Percentiles rank a stretch among this genome's conserved stretches.
These are phyloP conservation scores for Delia radicum DNA, from an alignment of 1,140 invertebrate genomes.

Conservation along the genomic window DNA sequence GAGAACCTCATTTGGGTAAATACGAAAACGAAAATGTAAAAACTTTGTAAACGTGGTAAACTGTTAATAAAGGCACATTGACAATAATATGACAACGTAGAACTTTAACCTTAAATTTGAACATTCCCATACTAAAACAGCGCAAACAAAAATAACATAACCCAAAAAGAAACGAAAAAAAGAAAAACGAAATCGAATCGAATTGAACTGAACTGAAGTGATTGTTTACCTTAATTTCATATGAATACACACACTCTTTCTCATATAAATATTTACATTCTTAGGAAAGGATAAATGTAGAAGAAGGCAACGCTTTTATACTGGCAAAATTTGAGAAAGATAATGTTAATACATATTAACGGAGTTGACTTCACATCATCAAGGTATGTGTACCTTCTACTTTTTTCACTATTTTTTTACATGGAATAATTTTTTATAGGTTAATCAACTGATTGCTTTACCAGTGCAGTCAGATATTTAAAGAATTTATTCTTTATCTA, in stretches of 20 bases:
- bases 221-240: not conserved
- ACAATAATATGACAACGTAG: not conserved
- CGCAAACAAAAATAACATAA: not conserved
- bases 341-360: not conserved
- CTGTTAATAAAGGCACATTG: constrained; percentile 3
- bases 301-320: not conserved
- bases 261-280: not conserved
- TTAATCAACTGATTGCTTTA: constrained; percentile 28
- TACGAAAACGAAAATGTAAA: constrained; percentile 3
- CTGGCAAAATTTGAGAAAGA: not conserved
- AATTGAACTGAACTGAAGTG: not conserved
- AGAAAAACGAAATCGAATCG: not conserved
- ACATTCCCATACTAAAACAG: not conserved
- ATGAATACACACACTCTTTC: not conserved
- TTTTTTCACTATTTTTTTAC: not conserved
- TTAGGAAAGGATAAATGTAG: not conserved
- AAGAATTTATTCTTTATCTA: too few species aligned
- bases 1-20: constrained; percentile 9
- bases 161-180: not conserved
- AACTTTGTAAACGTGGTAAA: constrained; percentile 11
- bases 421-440: not conserved
- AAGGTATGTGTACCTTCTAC: not conserved
- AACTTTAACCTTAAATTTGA: not conserved
- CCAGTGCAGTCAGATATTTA: too few species aligned
- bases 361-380: not conserved